Evolutionary conservation across 2,113 vertebrate genomes (phyloP), one percentile per base, ranked within the genome.

Genomic region (Cebus imitator): DNA sequence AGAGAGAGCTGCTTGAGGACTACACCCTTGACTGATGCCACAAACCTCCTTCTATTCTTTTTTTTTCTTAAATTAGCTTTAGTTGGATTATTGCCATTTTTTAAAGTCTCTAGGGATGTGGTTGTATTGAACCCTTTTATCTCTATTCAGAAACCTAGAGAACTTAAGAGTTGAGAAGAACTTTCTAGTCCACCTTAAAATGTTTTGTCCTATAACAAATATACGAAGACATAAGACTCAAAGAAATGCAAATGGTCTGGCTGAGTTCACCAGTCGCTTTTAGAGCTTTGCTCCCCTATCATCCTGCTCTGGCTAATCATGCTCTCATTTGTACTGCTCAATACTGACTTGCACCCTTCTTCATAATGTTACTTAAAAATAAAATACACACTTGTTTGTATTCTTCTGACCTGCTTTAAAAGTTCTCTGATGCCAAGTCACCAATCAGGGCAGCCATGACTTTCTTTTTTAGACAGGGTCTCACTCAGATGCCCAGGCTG

Each of bases 401-500:
- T 55, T 88, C n/a, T 9, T 76, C 55, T 92, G 61, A 80, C 48
- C 93, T 94, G 58, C 27, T 70, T 86, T 70, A 90, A 58, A 64
- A 82, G 48, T 50, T 83, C 66, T 75, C 85, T 73, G 52, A 73
- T 73, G 81, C 40, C 92, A 95, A 70, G 84, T 50, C 92, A 94
- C 57, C 40, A 25, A 57, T 14, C 16, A 57, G 32, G 21, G 40
- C 2, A 55, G 82, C 6, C 3, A 25, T 20, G 25, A 79, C 58
- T 73, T 64, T 64, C 13, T 64, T 64, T 64, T 61, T 30, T 30
- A 32, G 61, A 64, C 27, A 64, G 12, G 12, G 27, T 64, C 27
- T 64, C 61, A 13, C 52, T 32, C 61, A 13, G 27, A 64, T 64
- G 61, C 61, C 27, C 27, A 64, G 12, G 27, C 61, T 64, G 27